Base-by-base conservation (phyloP, 2,113 vertebrate genomes). In the Nettapus auritus region DNA sequence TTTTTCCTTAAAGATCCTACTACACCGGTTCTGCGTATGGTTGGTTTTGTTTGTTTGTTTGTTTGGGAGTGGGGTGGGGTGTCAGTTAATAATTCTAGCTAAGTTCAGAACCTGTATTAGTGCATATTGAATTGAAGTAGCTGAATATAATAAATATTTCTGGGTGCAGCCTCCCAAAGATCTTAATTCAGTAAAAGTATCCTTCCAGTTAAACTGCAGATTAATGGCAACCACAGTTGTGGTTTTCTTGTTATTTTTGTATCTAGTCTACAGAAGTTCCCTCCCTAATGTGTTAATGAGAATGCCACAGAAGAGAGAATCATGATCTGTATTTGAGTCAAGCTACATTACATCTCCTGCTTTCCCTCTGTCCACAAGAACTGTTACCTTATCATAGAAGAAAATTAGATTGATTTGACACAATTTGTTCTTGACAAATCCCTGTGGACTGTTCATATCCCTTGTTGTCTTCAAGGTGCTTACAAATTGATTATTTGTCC, bases 351-450 rank as follows among this genome's bases (percentile, higher is more conserved):
- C 25, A 46, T 74, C 22, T 91, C 46, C 9, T 74, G 28, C 11
- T 88, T 86, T 71, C 42, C 28, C 83, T 88, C 60, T 84, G 73
- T 71, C 36, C 76, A 52, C 11, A 68, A 75, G 76, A 56, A 48
- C 57, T 70, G n/a, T 67, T 93, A 59, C 40, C 7, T 53, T 92
- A 59, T 88, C 50, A 38, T 13, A 70, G 59, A 95, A 81, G 52
- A 86, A 93, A 94, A 94, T 86, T 75, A 86, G 68, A 86, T 78
- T 90, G 63, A 92, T 88, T 86, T 81, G 68, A 70, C 36, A 67
- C 9, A 86, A 63, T 90, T 75, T 88, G 63, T 60, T 60, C 69
- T 82, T 84, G 77, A 90, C n/a, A 96, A 93, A 93, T 84, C 69
- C 68, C 42, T 81, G 34, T 26, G 81, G 73, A n/a, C 56, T 88